phyloP scores from a whole-genome alignment of 2,888 invertebrate genomes.

The Brachynemurus nebulosus region DNA sequence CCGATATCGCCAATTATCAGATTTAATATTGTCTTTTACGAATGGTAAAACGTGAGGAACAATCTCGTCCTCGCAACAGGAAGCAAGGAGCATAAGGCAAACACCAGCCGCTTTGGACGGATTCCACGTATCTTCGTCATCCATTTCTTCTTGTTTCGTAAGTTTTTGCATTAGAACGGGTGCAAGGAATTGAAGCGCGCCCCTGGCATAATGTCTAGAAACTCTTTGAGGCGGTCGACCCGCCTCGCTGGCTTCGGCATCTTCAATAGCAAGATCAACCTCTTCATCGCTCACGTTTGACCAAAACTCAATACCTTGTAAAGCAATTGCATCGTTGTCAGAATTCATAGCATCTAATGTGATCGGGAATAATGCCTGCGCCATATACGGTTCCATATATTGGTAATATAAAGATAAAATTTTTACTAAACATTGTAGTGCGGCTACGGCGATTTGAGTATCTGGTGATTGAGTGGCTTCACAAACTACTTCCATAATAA shows the following conservation, averaged over 20 bases:
- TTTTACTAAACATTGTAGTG: slow-evolving; percentile 94
- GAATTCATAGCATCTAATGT: slow-evolving; percentile 98
- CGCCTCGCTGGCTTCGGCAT: slow-evolving; percentile 83
- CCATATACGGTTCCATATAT: slow-evolving; percentile 99
- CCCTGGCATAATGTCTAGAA: slow-evolving; percentile 95
- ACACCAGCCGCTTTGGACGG: slow-evolving; percentile 99
- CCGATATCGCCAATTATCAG: slow-evolving; percentile 80
- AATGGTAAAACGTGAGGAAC: slow-evolving; percentile 94
- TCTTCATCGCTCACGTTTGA: slow-evolving; percentile 99
- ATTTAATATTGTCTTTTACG: slow-evolving; percentile 87
- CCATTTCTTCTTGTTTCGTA: slow-evolving; percentile 92
- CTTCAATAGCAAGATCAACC: slow-evolving; percentile 88
- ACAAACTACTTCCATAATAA: slow-evolving; percentile 98
- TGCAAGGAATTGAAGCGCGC: slow-evolving; percentile 87
- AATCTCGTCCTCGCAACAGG: slow-evolving; percentile 94
- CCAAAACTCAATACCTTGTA: slow-evolving; percentile 99
- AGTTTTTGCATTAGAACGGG: slow-evolving; percentile 88
- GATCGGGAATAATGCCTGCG: slow-evolving; percentile 91
- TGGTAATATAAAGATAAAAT: slow-evolving; percentile 97
- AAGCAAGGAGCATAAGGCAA: slow-evolving; percentile 92
- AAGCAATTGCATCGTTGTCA: slow-evolving; percentile 85
- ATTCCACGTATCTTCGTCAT: slow-evolving; percentile 99
- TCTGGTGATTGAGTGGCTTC: slow-evolving; percentile 93
- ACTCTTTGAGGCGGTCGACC: slow-evolving; percentile 85
- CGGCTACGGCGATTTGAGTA: slow-evolving; percentile 87